phyloP scores from a whole-genome alignment of 2,888 invertebrate genomes.

The Bibio marci region DNA sequence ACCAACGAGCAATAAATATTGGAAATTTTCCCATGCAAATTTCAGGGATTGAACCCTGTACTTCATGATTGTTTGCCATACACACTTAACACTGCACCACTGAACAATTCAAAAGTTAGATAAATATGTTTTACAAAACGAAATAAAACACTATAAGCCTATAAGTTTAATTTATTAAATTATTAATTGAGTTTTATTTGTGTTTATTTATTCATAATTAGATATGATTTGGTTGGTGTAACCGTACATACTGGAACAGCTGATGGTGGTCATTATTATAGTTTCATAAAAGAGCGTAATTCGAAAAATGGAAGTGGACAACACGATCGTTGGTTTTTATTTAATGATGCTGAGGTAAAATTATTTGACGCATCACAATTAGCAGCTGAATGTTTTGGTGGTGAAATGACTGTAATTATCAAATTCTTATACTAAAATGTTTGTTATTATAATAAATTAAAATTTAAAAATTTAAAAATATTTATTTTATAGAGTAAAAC shows the following conservation, averaged over 20 bases:
- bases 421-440: constrained; percentile 9
- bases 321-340: constrained; percentile 81
- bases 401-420: constrained; percentile 73
- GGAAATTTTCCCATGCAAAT: too few species aligned
- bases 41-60: too few species aligned
- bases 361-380: constrained; percentile 90
- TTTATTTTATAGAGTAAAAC: constrained; percentile 62
- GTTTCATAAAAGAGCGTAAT: constrained; percentile 79
- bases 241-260: constrained; percentile 97
- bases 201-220: too few species aligned
- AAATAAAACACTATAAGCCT: too few species aligned
- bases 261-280: constrained; percentile 92
- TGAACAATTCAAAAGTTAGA: too few species aligned
- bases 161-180: too few species aligned
- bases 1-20: too few species aligned
- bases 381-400: constrained; percentile 91
- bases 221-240: constrained; percentile 75
- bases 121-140: too few species aligned
- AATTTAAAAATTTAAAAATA: constrained; percentile 1
- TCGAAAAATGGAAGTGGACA: constrained; percentile 35
- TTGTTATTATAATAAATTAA: constrained; percentile 2
- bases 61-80: too few species aligned
- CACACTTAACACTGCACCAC: too few species aligned
- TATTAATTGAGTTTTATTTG: too few species aligned
- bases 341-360: constrained; percentile 88